Evolutionary conservation across 2,113 vertebrate species (phyloP).

Genomic region (Papio anubis): DNA sequence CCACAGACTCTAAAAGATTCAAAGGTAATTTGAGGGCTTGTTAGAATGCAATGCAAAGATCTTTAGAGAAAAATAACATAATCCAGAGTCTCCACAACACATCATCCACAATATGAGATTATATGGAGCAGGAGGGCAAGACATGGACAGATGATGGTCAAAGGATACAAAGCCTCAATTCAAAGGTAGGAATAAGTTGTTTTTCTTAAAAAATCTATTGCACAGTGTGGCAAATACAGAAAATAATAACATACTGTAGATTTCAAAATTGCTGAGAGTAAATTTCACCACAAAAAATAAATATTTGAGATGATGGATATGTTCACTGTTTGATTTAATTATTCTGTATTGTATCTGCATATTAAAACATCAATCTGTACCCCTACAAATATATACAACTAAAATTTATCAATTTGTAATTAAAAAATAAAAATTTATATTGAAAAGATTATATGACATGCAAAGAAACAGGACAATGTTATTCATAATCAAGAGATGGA

Average conservation of each 20-base stretch:
- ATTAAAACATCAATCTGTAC: not conserved
- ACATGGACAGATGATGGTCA: not conserved
- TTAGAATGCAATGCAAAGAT: not conserved
- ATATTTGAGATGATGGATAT: not conserved
- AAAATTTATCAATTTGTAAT: not conserved
- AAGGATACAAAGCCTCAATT: not conserved
- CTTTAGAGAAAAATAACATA: not conserved
- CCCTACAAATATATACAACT: not conserved
- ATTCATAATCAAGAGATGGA: not conserved
- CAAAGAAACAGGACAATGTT: not conserved
- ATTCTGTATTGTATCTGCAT: not conserved
- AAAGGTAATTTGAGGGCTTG: not conserved
- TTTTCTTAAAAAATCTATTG: not conserved
- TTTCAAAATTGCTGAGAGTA: not conserved
- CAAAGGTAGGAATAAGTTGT: not conserved
- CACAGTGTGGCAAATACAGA: not conserved
- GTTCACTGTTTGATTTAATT: not conserved
- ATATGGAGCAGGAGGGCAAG: not conserved
- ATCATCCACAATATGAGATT: not conserved
- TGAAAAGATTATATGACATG: not conserved
- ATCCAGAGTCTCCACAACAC: not conserved
- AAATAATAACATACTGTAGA: not conserved
- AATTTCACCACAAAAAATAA: not conserved
- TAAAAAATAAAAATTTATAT: not conserved
- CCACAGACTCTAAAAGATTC: not conserved